Base-by-base conservation (phyloP, 2,888 invertebrate species). In the Archips xylosteana region DNA sequence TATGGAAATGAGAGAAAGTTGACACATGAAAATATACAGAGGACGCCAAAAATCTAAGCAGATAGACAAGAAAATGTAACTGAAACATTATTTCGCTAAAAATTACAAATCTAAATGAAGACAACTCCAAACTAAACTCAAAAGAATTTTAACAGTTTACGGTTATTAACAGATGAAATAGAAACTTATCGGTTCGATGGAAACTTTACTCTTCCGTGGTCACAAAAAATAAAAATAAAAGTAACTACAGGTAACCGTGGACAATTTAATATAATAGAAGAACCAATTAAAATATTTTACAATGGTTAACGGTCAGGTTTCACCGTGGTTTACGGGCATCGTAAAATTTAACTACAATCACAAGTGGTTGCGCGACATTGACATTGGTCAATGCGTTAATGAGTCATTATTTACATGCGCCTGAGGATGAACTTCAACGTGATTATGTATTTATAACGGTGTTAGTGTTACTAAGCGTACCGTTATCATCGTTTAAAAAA, bases 341-440 rank as follows among this genome's bases (percentile, higher is more conserved):
- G 59, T 74, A 54, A 61, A 74, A 59, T 60, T 65, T 70, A 62
- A 74, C 70, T 70, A 74, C 64, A 69, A 70, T 51, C 39, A 39
- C 60, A 59, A 62, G 76, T 77, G 78, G 76, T 74, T 75, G 76
- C 80, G 80, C 79, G 84, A 83, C 89, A 87, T 87, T 89, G 90
- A 89, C 89, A 87, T 87, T 89, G 89, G 82, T 81, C 81, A 78
- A 80, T 79, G 78, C 76, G 77, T 81, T 87, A 87, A 84, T 87
- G 85, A 87, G 77, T 85, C 83, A 84, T 81, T 81, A 80, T 81
- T 79, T 77, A 76, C 76, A 79, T 80, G 78, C 79, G 78, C 76
- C 60, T 60, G 61, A 66, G 62, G 49, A 70, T 66, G 68, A 51
- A 62, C 51, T 12, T 4, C 12, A 63, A 61, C 47, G 63, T 39